Conservation (phyloP, 2,797 vertebrate genomes). For the Dicrostonyx torquatus region DNA sequence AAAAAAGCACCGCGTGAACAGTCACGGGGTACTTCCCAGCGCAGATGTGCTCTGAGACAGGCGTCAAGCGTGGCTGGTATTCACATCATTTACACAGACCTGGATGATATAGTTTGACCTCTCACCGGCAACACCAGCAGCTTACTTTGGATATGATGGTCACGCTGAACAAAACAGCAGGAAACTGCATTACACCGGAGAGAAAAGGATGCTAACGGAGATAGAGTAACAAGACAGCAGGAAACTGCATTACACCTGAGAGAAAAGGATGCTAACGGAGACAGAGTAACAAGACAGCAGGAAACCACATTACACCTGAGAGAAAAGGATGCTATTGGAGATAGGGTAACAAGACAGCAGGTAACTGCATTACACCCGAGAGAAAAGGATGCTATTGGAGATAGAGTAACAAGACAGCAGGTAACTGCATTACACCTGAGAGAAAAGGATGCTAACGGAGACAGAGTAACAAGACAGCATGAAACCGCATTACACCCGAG, state of each 20-base stretch:
- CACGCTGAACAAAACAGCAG: background rate
- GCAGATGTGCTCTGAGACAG: background rate
- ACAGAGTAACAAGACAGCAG: too few relatives aligned
- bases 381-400: background rate
- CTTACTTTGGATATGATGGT: background rate
- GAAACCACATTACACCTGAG: background rate
- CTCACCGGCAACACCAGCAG: too few relatives aligned
- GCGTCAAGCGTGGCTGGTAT: background rate
- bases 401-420: too few relatives aligned
- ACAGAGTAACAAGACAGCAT: background rate
- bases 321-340: background rate
- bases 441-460: background rate
- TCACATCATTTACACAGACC: background rate
- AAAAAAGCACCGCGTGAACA: background rate
- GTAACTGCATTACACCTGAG: background rate
- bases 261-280: background rate
- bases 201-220: background rate
- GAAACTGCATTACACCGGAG: background rate
- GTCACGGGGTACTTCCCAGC: background rate
- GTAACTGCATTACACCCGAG: background rate
- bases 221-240: too few relatives aligned
- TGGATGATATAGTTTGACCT: background rate
- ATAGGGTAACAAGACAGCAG: too few relatives aligned
- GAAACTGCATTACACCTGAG: background rate
- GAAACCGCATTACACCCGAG: background rate